Evolutionary conservation across 2,113 vertebrate species (phyloP).

Genomic region (Psittacara wagleri): DNA sequence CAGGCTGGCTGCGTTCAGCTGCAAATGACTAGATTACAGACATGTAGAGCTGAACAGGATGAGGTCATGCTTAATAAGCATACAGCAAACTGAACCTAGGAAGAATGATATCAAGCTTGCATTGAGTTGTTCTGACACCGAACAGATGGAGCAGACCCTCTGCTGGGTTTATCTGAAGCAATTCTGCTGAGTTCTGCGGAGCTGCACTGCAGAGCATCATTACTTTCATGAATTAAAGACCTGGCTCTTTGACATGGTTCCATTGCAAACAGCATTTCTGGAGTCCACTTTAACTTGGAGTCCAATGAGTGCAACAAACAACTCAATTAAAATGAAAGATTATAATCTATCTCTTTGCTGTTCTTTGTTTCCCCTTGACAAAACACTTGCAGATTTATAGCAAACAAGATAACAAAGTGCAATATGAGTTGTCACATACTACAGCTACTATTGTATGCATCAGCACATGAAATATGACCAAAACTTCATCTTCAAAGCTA

Average conservation of each 20-base stretch:
- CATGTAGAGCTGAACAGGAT: not conserved
- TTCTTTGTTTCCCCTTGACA: not conserved
- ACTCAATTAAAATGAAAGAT: not conserved
- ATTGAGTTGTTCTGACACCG: not conserved
- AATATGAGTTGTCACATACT: not conserved
- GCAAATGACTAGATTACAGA: not conserved
- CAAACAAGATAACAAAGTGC: not conserved
- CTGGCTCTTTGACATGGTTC: not conserved
- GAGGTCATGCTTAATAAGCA: not conserved
- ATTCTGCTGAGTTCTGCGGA: not conserved
- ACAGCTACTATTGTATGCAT: not conserved
- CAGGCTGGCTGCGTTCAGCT: not conserved
- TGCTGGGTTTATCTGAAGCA: not conserved
- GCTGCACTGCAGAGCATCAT: not conserved
- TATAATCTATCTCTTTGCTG: not conserved
- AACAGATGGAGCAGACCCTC: not conserved
- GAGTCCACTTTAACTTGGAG: not conserved
- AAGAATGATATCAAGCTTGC: not conserved
- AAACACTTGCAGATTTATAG: not conserved
- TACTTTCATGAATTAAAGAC: not conserved
- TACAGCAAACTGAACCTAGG: not conserved
- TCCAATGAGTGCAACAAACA: not conserved
- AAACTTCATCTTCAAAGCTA: slow-evolving; percentile 1
- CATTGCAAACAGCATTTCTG: not conserved
- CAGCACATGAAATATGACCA: not conserved